phyloP scores from a whole-genome alignment of 2,113 vertebrate genomes.

The Herpetotheres cachinnans region DNA sequence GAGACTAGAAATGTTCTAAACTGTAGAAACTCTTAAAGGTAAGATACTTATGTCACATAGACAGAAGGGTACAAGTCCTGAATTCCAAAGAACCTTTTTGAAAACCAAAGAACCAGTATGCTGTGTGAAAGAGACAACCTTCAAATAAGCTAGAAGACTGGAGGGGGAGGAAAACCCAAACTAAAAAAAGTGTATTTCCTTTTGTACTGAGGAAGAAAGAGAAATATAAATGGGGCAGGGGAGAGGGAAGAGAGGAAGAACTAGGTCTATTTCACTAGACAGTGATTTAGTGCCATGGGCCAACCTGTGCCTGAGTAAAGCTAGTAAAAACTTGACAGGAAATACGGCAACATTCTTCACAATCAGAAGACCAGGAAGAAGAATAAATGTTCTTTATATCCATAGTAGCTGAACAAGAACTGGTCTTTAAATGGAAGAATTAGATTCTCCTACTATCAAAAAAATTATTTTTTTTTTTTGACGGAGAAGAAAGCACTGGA shows the following conservation, averaged over 20 bases:
- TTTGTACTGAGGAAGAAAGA: neutral
- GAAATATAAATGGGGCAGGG: neutral
- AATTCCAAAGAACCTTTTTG: too few species aligned
- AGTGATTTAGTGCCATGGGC: neutral
- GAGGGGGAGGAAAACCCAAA: fast-evolving
- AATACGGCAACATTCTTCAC: neutral
- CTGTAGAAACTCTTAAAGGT: neutral
- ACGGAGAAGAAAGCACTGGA: neutral
- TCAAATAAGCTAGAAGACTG: neutral
- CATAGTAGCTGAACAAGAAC: neutral
- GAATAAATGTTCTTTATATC: neutral
- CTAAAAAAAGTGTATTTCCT: neutral
- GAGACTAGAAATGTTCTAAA: neutral
- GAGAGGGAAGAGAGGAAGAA: neutral
- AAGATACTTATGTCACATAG: neutral
- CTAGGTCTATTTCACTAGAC: neutral
- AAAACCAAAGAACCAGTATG: too few species aligned
- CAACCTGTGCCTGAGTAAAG: neutral
- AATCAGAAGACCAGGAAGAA: neutral
- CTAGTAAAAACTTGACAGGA: neutral
- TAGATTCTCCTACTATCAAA: neutral
- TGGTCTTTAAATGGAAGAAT: neutral
- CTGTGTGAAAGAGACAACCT: neutral
- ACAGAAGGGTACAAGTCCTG: neutral
- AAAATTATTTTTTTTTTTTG: too few species aligned